Percentiles rank a stretch among this genome's conserved stretches.
phyloP scores from a whole-genome alignment of 2,113 vertebrate species.

The Nesogale talazaci region DNA sequence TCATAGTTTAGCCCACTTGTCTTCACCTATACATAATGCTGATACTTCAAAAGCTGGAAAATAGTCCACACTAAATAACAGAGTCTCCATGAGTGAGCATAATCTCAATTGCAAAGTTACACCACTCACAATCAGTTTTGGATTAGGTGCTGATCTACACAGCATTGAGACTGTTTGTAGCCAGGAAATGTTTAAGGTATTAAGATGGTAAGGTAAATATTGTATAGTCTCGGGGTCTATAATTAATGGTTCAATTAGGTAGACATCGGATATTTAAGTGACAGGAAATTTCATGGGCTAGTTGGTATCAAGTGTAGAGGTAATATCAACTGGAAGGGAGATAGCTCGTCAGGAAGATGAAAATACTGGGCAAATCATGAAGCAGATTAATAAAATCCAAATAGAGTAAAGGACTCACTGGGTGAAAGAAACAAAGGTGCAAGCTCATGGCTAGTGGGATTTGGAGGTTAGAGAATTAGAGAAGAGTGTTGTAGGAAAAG shows the following conservation, averaged over 20 bases:
- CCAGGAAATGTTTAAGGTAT: not conserved
- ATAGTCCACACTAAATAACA: not conserved
- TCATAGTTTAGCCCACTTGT: constrained; percentile 1
- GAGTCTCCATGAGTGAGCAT: not conserved
- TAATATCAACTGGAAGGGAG: not conserved
- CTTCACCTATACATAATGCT: constrained; percentile 12
- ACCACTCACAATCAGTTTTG: constrained; percentile 9
- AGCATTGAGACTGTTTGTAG: not conserved
- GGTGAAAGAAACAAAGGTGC: not conserved
- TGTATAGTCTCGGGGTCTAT: not conserved
- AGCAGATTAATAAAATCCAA: not conserved
- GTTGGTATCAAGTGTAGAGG: not conserved
- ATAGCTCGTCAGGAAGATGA: not conserved
- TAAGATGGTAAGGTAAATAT: not conserved
- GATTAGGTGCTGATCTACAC: constrained; percentile 13
- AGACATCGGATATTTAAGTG: not conserved
- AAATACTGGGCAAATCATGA: constrained; percentile 35
- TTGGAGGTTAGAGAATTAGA: not conserved
- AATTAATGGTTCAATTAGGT: not conserved
- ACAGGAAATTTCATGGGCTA: not conserved
- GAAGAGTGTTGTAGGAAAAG: not conserved
- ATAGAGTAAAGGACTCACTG: not conserved
- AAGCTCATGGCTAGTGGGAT: not conserved
- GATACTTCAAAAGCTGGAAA: constrained; percentile 34
- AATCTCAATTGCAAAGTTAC: constrained; percentile 4